Evolutionary conservation across 2,888 invertebrate genomes (phyloP).

Genomic region (Agrochola circellaris): DNA sequence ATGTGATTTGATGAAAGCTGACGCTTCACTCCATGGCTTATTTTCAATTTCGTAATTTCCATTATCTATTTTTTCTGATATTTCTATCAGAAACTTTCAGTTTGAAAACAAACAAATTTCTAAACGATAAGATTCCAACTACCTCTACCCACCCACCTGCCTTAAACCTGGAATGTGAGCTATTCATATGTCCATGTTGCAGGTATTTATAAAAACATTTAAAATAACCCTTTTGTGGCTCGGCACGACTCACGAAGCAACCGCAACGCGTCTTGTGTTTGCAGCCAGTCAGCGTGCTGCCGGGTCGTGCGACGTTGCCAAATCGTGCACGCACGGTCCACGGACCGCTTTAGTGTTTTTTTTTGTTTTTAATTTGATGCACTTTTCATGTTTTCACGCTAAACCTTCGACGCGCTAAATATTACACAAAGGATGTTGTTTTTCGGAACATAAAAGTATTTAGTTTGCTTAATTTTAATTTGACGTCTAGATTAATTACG

Average conservation of each 20-base stretch:
- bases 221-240: conserved; percentile 49
- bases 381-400: conserved; percentile 62
- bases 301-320: conserved; percentile 64
- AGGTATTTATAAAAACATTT: conserved; percentile 48
- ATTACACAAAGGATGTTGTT: conserved; percentile 37
- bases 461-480: conserved; percentile 20
- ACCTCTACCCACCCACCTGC: conserved; percentile 14
- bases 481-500: conserved; percentile 4
- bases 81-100: background rate
- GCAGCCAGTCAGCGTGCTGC: conserved; percentile 39
- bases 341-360: conserved; percentile 24
- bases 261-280: conserved; percentile 58
- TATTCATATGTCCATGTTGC: conserved; percentile 36
- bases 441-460: conserved; percentile 26
- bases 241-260: conserved; percentile 47
- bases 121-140: background rate
- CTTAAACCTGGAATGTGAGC: conserved; percentile 11
- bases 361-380: conserved; percentile 57
- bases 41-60: background rate
- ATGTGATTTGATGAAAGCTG: background rate
- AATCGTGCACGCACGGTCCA: conserved; percentile 58
- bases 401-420: conserved; percentile 40
- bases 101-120: background rate
- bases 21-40: background rate
- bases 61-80: background rate